Evolutionary conservation across 2,113 vertebrate species (phyloP), one percentile per base, ranked within the genome.

Genomic region (Silurus meridionalis): DNA sequence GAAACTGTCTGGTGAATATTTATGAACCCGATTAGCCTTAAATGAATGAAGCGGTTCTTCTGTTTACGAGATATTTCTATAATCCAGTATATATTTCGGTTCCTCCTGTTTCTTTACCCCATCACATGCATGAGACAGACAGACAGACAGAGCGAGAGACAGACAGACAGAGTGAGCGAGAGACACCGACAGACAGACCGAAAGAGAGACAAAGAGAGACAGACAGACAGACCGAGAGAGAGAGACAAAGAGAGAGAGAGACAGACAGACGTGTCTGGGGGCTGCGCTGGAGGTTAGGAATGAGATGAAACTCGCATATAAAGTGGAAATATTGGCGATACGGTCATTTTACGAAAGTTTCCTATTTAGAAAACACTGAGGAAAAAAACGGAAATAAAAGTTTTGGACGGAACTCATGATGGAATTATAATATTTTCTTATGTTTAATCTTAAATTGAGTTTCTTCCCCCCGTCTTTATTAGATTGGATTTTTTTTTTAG

Each of bases 381-480:
- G 28, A 37, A 37, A 37, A 37, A 37, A 37, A 37, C 37, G 37
- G 37, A 74, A 46, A 21, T 72, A 9, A 37, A 69, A 28, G 13
- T 14, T 37, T 37, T 9, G 17, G 37, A 14, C 11, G 5, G n/a
- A 66, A 66, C 1, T 66, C 5, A n/a, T 14, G 25, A 75, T 53
- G 52, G 23, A 78, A 17, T 3, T 25, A 23, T 17, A 55, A 25
- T 17, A 15, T 55, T 25, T 78, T 50, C 72, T 52, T 50, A 13
- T 17, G 23, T 78, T 78, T 78, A 58, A 60, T 80, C 61, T 67
- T 25, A 21, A 71, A 50, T 69, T 52, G 61, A 82, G 25, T 50
- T 15, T 66, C 52, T 37, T 37, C 67, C 66, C 37, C 46, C 53
- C 63, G 25, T 74, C 55, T 64, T 85, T 64, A 85, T 85, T 85